Evolutionary conservation across 2,113 vertebrate genomes (phyloP), one percentile per base, ranked within the genome.

Genomic region (Indicator indicator): DNA sequence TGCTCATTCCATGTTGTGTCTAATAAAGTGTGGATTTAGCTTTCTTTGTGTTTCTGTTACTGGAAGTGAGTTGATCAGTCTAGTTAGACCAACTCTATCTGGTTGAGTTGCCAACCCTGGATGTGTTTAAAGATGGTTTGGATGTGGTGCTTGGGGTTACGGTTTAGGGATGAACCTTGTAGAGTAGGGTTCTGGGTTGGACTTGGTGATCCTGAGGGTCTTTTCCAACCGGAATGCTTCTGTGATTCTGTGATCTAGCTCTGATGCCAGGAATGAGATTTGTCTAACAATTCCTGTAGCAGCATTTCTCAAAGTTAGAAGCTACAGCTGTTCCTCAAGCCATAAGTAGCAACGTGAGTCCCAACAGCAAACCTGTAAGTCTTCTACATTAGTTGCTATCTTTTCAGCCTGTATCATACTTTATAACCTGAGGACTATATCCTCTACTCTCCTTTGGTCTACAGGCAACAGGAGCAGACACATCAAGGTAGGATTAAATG

Each of bases 1-100:
- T 95, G 70, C 92, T 97, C 94, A 88, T 91, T 95, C 77, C 69
- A 30, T 83, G 83, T 83, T 86, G 78, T 33, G n/a, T 78, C 83
- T 72, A 86, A 93, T 79, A 81, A 86, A 88, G 88, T 65, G 42
- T 83, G 80, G 73, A 28, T 23, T 91, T 94, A 84, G 46, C 6
- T 62, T 84, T 86, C 48, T 72, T 93, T 91, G 50, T 76, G 88
- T 96, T 96, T 69, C 54, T 59, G 83, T 62, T 86, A 76, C 76
- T 69, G 58, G 40, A 86, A 90, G 69, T 81, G 88, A 88, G 89
- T 70, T 5, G 4, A 86, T 94, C 44, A 50, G 7, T 69, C 24
- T 73, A 52, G 44, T 59, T 81, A 88, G 76, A 88, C 65, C 44
- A 42, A 16, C 50, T 69, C 20, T 46, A 52, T 75, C 42, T 42